Evolutionary conservation across 2,113 vertebrate genomes (phyloP), one percentile per base, ranked within the genome.

Genomic region (Phyllopteryx taeniolatus): DNA sequence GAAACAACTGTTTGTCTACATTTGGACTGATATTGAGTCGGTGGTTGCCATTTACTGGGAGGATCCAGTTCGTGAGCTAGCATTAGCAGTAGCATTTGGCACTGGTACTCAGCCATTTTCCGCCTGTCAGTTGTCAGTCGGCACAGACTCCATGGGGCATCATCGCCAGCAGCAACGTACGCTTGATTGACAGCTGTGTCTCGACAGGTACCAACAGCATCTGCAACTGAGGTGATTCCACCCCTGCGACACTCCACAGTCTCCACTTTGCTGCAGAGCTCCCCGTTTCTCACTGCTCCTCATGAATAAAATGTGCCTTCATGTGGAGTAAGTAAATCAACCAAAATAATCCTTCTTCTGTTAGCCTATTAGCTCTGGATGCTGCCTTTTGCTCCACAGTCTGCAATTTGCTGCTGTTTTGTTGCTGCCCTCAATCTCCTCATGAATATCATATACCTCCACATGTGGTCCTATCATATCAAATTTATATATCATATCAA

Each of bases 131-230:
- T 33, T 64, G 74, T 87, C 88, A 86, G 76, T 85, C 80, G 75
- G 66, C 68, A 39, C 76, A 68, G 82, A 72, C 47, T 61, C 54
- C 15, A n/a, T 11, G 74, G 66, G 71, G 79, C 78, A 75, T 62
- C 78, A 75, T 62, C 61, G 1, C 47, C 33, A 46, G 70, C 75
- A 42, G 62, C 54, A 61, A 76, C 76, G 42, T 72, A 49, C 71
- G 20, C 56, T 81, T 88, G 90, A 90, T 82, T 89, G 90, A 88
- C 90, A 90, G 87, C 82, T 71, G 80, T 67, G 82, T 78, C 85
- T 89, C 83, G 81, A 60, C 81, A 83, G 78, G 62, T 46, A 44
- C 22, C 42, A 22, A 59, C 56, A 31, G 2, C 27, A 59, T 59
- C 11, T 27, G 22, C 56, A 2, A 22, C 22, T 13, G 27, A 27